A percentile compares a stretch with the other conserved stretches of the same genome.
Conservation (phyloP, 2,888 invertebrate species). For the Penaeus monodon region DNA sequence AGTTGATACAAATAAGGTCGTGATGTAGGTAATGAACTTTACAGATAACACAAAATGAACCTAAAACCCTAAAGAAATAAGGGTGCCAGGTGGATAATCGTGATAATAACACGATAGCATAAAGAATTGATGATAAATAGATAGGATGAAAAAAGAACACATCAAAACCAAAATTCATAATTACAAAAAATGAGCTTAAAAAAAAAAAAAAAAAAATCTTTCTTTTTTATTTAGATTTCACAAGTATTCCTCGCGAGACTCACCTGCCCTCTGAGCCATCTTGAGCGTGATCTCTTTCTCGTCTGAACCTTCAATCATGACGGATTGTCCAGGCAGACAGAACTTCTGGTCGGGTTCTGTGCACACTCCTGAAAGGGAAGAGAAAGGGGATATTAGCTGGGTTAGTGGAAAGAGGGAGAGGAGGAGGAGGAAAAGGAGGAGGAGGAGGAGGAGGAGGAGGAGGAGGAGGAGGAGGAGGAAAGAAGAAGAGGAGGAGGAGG, state of each 20-base stretch:
- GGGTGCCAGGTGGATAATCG: too few relatives aligned
- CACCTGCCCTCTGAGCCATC: background rate
- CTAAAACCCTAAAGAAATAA: too few relatives aligned
- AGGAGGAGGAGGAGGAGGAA: too few relatives aligned
- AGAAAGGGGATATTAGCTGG: background rate
- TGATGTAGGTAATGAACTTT: too few relatives aligned
- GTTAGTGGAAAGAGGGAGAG: too few relatives aligned
- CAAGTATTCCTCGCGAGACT: background rate
- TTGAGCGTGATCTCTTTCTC: background rate
- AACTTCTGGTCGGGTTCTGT: constrained; percentile 32
- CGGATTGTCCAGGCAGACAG: constrained; percentile 41
- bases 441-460: too few relatives aligned
- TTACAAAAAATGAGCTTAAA: too few relatives aligned
- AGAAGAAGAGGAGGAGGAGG: too few relatives aligned
- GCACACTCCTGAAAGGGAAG: constrained; percentile 48
- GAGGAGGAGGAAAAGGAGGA: too few relatives aligned
- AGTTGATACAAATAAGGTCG: too few relatives aligned
- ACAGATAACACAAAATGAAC: too few relatives aligned
- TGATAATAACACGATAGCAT: background rate
- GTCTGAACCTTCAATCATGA: constrained; percentile 1
- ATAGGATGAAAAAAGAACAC: background rate
- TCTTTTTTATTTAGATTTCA: background rate
- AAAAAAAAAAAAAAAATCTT: too few relatives aligned
- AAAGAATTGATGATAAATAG: background rate
- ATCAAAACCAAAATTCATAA: background rate